Base-by-base conservation (phyloP, 2,888 invertebrate species). In the Andrena praecox region DNA sequence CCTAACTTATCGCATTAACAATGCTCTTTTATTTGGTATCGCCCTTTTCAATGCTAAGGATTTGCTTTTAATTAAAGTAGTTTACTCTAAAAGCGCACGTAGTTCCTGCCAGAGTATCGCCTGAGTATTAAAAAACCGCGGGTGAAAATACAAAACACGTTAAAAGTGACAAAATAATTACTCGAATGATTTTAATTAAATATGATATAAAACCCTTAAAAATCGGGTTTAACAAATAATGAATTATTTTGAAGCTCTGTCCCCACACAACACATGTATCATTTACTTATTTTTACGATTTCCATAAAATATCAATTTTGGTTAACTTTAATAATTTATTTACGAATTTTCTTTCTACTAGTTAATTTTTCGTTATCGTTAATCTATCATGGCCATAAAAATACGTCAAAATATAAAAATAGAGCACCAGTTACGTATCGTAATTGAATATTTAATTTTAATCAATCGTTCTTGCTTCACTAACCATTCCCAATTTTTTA, bases 11-110 rank as follows among this genome's bases (percentile, higher is more conserved):
- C 86, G 77, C 84, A 87, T 85, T 78, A 84, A 82, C 71, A 72
- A 87, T 85, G 88, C 85, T 86, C 66, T 85, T 88, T 88, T 89
- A 90, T 91, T 92, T 92, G 91, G 91, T 91, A 90, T 91, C 89
- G 89, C 86, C 86, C 82, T 87, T 85, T 50, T 86, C 71, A 62
- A 86, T 75, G 79, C 80, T 86, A 81, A 85, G 72, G 63, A 82
- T 80, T 88, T 85, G 52, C 52, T 69, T 63, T 71, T 35, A 20
- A 16, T 64, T 66, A 77, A 85, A 77, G 42, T 82, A 85, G 63
- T 80, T 84, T 82, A 86, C 0, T 33, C 70, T 85, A 88, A 85
- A 81, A 72, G 73, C 67, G 72, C 71, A 76, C 84, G 77, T 77
- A 60, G 72, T 89, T 85, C 79, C 81, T 84, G 82, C 77, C 84